Percentiles rank a stretch among this genome's conserved stretches.
Evolutionary conservation across 2,888 invertebrate species (phyloP).

Genomic region (Gymnocheta viridis): DNA sequence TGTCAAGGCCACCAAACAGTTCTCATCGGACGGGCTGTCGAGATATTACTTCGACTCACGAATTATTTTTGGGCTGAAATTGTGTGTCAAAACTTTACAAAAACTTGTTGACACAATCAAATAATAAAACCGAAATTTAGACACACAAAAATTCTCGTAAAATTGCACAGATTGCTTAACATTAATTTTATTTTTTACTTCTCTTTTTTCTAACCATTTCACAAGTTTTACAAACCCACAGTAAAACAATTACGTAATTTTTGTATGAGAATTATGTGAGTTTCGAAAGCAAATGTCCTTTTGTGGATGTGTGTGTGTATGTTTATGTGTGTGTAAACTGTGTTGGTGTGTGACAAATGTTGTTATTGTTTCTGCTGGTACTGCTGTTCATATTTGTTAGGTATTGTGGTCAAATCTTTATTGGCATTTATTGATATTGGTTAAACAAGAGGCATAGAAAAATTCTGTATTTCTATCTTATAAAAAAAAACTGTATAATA

Average conservation of each 20-base stretch:
- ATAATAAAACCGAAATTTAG: too few relatives aligned
- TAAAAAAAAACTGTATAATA: constrained; percentile 6
- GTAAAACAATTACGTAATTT: background rate
- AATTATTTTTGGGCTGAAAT: background rate
- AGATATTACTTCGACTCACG: too few relatives aligned
- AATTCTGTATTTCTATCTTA: background rate
- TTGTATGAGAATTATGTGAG: too few relatives aligned
- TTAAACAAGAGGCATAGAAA: constrained; percentile 17
- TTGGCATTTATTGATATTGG: constrained; percentile 61
- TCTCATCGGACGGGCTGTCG: too few relatives aligned
- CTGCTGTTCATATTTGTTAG: constrained; percentile 42
- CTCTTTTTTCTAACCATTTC: constrained; percentile 2
- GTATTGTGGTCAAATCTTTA: constrained; percentile 64
- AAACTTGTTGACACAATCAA: too few relatives aligned
- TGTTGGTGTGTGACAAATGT: constrained; percentile 9
- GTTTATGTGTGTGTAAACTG: background rate
- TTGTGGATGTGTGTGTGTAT: background rate
- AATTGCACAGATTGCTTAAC: constrained; percentile 48
- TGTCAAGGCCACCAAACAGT: too few relatives aligned
- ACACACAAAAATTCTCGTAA: too few relatives aligned
- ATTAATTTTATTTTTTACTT: constrained; percentile 26
- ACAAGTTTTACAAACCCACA: background rate
- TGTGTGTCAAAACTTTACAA: background rate
- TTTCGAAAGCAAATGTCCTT: background rate
- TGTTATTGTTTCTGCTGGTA: constrained; percentile 16